Percentiles rank a stretch among this genome's conserved stretches.
Conservation (phyloP, 1,140 invertebrate species). For the Diorhabda carinulata region DNA sequence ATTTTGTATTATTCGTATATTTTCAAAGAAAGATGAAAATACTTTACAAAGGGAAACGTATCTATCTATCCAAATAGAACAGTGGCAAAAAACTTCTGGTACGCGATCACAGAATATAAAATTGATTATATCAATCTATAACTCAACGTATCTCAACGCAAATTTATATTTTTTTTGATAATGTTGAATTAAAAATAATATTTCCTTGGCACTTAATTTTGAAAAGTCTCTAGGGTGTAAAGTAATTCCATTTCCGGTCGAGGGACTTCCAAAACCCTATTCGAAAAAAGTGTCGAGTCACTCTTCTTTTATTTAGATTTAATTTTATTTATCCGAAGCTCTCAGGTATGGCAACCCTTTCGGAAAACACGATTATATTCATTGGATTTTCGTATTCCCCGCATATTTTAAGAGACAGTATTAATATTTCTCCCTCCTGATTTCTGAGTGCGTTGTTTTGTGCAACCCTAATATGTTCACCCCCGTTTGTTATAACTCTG, state of each 20-base stretch:
- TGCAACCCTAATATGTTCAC: slow-evolving; percentile 18
- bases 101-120: no score
- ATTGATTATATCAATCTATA: no score
- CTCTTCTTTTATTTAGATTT: slow-evolving; percentile 13
- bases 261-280: background rate
- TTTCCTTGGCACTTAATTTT: background rate
- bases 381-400: slow-evolving; percentile 20
- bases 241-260: slow-evolving; percentile 1
- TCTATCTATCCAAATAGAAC: no score
- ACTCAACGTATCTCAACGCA: no score
- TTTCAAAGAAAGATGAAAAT: no score
- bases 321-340: slow-evolving; percentile 11
- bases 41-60: no score
- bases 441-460: slow-evolving; percentile 14
- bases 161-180: no score
- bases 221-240: slow-evolving; percentile 1
- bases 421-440: slow-evolving; percentile 18
- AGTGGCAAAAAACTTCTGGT: no score
- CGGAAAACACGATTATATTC: slow-evolving; percentile 17
- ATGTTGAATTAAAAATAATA: background rate
- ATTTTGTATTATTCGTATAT: no score
- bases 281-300: background rate
- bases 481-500: slow-evolving; percentile 4
- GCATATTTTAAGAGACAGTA: slow-evolving; percentile 21
- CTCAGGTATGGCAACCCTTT: slow-evolving; percentile 22